Evolutionary conservation across 2,797 vertebrate genomes (phyloP), one percentile per base, ranked within the genome.

Genomic region (Gobio occitaniae): DNA sequence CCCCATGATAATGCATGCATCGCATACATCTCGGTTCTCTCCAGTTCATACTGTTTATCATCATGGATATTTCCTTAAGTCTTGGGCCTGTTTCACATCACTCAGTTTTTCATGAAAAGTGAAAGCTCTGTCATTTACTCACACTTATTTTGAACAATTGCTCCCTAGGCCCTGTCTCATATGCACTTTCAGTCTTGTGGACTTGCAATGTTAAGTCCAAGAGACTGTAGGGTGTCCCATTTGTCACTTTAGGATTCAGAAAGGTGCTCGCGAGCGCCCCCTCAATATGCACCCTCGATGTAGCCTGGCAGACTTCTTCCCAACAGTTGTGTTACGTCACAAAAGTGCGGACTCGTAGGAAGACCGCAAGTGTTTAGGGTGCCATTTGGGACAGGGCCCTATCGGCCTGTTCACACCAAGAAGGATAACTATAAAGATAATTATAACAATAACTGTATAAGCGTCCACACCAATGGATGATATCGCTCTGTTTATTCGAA

Each of bases 1-100:
- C 89, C 92, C 90, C 87, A 90, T 93, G 92, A 91, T 94, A 93
- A 93, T 94, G 95, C 95, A 96, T 95, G 95, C 90, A 88, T 88
- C 78, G 88, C 21, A 59, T 11, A 87, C 90, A 89, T 94, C 87
- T 90, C 91, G 88, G 78, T 89, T 87, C 83, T 89, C 91, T 89
- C 79, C 84, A 89, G 70, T 44, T 85, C 78, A 87, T 32, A 59
- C 68, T 80, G 83, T 86, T 63, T 80, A 78, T 83, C 83, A 78
- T 85, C 66, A 15, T 29, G 25, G 7, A 9, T 47, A n/a, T 76
- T 15, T 54, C 74, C 52, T 41, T 2, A 38, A 56, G 74, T 56
- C 29, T 56, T 4, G 74, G 32, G 32, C 32, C 52, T 41, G 52
- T 56, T 76, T 76, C 74, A 56, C 36, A 15, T 41, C 52, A 15